Evolutionary conservation across 2,113 vertebrate genomes (phyloP), one percentile per base, ranked within the genome.

Genomic region (Xenus cinereus): DNA sequence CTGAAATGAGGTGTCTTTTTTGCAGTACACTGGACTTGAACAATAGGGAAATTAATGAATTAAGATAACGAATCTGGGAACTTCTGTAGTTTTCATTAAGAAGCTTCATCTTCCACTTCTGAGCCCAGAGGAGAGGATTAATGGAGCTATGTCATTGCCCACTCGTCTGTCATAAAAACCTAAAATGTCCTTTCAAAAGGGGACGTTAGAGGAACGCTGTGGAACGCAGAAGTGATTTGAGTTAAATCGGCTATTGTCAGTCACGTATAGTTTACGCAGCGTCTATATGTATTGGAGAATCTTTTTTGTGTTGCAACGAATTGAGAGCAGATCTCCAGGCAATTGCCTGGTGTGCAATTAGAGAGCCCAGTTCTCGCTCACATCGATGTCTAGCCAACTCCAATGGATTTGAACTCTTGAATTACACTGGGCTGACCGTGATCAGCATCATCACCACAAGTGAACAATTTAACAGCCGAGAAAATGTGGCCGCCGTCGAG

Each of bases 21-120:
- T 98, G 98, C 97, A 75, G 84, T 59, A 79, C 86, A 53, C 78
- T 94, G 96, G 93, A 66, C 91, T 48, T 4, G 89, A 98, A 98
- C 98, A 98, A 98, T 93, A 92, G 66, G 66, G 73, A 86, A 94
- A 97, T 91, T 96, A 95, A 88, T 75, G 96, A 97, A 97, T 98
- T 97, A 97, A 97, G 93, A 94, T 98, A 98, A 98, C 97, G 50
- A 89, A 89, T 92, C 77, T 96, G 68, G 93, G 78, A 97, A 88
- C 72, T 95, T 93, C 71, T 84, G 23, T 62, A 39, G 88, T 95
- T 94, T 92, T 95, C 71, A 92, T 92, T 87, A 95, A 91, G 87
- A 96, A 95, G 54, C 53, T 97, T 96, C 56, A 86, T 89, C 72
- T 94, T 94, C 82, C 86, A 45, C 51, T 89, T 94, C 79, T 74